Base-by-base conservation (phyloP, 2,888 invertebrate genomes). In the Caenorhabditis becei region DNA sequence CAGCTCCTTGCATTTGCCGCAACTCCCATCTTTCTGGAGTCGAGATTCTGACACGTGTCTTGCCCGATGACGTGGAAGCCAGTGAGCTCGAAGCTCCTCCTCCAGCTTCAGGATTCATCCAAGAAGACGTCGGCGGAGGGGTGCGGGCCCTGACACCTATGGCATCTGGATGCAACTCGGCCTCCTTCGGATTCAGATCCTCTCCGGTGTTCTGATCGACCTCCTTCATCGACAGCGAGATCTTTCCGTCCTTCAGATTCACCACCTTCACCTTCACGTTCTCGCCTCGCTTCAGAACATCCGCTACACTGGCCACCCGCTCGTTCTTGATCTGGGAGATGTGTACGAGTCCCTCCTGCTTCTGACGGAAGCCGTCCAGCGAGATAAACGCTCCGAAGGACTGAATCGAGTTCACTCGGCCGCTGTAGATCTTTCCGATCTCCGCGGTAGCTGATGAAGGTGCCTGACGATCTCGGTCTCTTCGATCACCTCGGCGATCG, bases 1-100 rank as follows among this genome's bases (percentile, higher is more conserved):
- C 95, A 0, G 96, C 97, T 10, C 96, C 95, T 87, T 96, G 94
- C 96, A 97, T 94, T 93, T 97, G 97, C 91, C 97, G 96, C 83
- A 97, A 95, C 93, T 98, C 98, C 97, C 97, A 98, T 65, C 92
- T 91, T 92, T 99, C 98, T 0, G 97, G 98, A 59, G 97, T 97
- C 0, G 97, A 97, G 81, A 98, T 95, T 81, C 97, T 93, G 37
- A 96, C 88, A 1, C 88, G 83, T 10, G 85, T 85, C 65, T 84
- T 85, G 18, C 71, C 72, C 23, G 28, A 16, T 4, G 37, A 23
- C 2, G 18, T 37, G 35, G 59, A 16, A 2, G 49, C 32, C 24
- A 71, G 66, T 47, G 65, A 62, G 18, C 51, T 74, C 0, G 79
- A 62, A 11, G 69, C 35, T 32, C 47, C 26, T 1, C 47, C 26